phyloP scores from a whole-genome alignment of 2,113 vertebrate genomes.

The Psilopsiagon aymara region DNA sequence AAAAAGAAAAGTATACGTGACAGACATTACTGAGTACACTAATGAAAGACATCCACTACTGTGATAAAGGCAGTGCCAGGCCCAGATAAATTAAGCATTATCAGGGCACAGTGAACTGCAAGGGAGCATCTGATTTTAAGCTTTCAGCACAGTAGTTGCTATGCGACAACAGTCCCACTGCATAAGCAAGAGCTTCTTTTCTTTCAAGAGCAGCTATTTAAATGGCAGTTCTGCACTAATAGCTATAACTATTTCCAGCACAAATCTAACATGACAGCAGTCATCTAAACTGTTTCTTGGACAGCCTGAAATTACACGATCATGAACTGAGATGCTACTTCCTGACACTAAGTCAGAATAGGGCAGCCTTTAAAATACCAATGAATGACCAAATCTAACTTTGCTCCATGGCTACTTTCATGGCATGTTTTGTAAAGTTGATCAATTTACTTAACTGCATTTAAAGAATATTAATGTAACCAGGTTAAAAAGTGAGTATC shows the following conservation, averaged over 20 bases:
- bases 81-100: constrained; percentile 31
- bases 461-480: background rate
- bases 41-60: background rate
- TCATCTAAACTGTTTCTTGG: constrained; percentile 28
- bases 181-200: constrained; percentile 18
- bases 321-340: background rate
- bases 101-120: constrained; percentile 42
- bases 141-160: constrained; percentile 63
- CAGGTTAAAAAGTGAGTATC: background rate
- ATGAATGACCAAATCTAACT: background rate
- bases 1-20: background rate
- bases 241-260: constrained; percentile 30
- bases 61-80: background rate
- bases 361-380: background rate
- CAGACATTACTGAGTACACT: background rate
- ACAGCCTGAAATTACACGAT: background rate
- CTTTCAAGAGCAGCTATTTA: constrained; percentile 11
- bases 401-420: background rate
- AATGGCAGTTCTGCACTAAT: constrained; percentile 20
- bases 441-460: background rate
- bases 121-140: constrained; percentile 51
- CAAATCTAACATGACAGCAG: constrained; percentile 4
- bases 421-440: background rate
- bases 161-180: constrained; percentile 32
- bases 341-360: background rate